Conservation (phyloP, 2,113 vertebrate species). For the Chaetodon auriga region DNA sequence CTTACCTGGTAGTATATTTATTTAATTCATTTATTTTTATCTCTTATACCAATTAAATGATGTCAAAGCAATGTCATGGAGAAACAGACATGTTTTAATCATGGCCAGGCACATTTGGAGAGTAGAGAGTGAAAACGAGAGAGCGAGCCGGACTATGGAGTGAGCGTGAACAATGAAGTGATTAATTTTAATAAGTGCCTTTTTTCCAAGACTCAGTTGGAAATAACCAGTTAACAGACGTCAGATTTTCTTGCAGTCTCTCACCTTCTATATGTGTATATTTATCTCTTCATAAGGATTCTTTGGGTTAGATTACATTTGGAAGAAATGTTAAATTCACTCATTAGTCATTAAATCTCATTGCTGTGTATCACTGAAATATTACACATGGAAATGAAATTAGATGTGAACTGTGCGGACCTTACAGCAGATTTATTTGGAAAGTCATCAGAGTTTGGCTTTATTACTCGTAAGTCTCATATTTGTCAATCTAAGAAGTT, state of each 20-base stretch:
- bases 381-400: conserved; percentile 54
- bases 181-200: conserved; percentile 89
- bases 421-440: conserved; percentile 22
- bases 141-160: conserved; percentile 70
- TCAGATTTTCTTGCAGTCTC: conserved; percentile 74
- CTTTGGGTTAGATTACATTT: conserved; percentile 88
- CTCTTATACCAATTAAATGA: conserved; percentile 84
- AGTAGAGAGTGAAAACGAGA: conserved; percentile 65
- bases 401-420: conserved; percentile 42
- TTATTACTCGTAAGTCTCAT: conserved; percentile 25
- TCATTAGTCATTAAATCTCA: conserved; percentile 85
- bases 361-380: conserved; percentile 86
- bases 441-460: conserved; percentile 30
- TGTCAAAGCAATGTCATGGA: conserved; percentile 84
- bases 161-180: conserved; percentile 80
- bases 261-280: conserved; percentile 82
- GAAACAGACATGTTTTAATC: conserved; percentile 84
- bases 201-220: conserved; percentile 85
- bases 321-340: conserved; percentile 80
- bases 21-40: conserved; percentile 84
- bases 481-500: conserved; percentile 33
- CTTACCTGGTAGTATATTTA: conserved; percentile 83
- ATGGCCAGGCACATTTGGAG: conserved; percentile 73
- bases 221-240: conserved; percentile 88
- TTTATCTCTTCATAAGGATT: conserved; percentile 72